Conservation (phyloP, 2,113 vertebrate species). For the Entelurus aequoreus region DNA sequence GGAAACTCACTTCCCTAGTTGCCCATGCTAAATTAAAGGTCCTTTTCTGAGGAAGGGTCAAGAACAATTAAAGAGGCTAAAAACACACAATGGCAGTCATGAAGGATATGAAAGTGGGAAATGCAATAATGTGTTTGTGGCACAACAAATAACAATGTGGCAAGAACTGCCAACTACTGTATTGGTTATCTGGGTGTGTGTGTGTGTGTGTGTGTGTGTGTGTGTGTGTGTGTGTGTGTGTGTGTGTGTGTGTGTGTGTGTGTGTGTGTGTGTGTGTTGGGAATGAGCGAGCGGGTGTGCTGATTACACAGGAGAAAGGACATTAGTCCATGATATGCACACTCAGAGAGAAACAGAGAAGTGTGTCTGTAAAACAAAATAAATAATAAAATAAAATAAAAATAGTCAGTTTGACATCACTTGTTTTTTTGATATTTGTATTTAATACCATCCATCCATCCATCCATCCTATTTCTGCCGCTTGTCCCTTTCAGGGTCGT, state of each 20-base stretch:
- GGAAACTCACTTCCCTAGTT: too few species aligned
- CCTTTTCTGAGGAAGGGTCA: background rate
- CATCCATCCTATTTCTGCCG: too few species aligned
- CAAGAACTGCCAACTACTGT: constrained; percentile 28
- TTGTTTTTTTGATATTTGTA: too few species aligned
- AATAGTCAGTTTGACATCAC: too few species aligned
- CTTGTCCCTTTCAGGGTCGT: too few species aligned
- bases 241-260: background rate
- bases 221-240: background rate
- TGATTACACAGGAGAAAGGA: constrained; percentile 31
- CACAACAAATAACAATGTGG: constrained; percentile 1
- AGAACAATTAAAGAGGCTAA: background rate
- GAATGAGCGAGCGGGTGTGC: background rate
- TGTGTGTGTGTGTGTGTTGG: too few species aligned
- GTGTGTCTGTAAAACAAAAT: too few species aligned
- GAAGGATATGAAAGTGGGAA: background rate
- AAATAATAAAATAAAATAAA: too few species aligned
- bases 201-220: constrained; percentile 16
- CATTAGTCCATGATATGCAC: background rate
- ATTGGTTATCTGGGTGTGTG: constrained; percentile 21
- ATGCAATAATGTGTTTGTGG: background rate
- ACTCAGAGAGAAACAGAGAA: too few species aligned
- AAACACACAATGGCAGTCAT: too few species aligned
- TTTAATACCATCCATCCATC: too few species aligned
- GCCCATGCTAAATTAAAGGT: too few species aligned